Base-by-base conservation (phyloP, 2,113 vertebrate genomes). In the Myrmophylax atrothorax region DNA sequence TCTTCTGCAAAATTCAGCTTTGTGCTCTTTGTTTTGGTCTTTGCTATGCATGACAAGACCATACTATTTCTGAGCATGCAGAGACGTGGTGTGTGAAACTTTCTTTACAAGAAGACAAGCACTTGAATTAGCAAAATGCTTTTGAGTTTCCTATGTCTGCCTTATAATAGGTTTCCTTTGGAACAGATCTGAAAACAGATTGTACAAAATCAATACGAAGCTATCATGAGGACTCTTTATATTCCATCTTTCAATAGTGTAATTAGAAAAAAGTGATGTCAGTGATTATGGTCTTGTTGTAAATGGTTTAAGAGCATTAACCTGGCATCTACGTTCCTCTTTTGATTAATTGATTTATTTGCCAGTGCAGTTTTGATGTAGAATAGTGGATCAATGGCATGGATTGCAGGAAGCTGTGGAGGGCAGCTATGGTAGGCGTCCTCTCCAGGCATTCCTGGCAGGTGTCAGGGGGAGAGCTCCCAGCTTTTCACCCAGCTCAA, bases 401-500 rank as follows among this genome's bases (percentile, higher is more conserved):
- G 44, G 53, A n/a, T 68, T 75, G 44, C 33, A 83, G 44, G 38
- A 66, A 35, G 33, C 74, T 79, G 29, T 37, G 33, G 15, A 72
- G 58, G 79, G 14, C 22, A 70, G 14, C 62, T 85, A 10, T 35
- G 18, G 20, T 60, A 20, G 23, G 18, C 77, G 31, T 75, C 22
- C n/a, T 56, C 12, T 62, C 53, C 44, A 52, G 40, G 20, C 13
- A 18, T 76, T 86, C 20, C 44, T 56, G 28, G 8, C 42, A 31
- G 3, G 9, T 76, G 11, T 33, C 23, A 55, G 56, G 19, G 56
- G 50, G 23, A 35, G 15, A 80, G 2, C 18, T 92, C n/a, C 47
- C 42, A 68, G 26, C 15, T 19, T 64, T 38, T 29, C 23, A 67
- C 22, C 7, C 52, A 68, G 1, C 0, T 0, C 28, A 64, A 35